Conservation (phyloP, 2,888 invertebrate species). For the Chrysomela aeneicollis region DNA sequence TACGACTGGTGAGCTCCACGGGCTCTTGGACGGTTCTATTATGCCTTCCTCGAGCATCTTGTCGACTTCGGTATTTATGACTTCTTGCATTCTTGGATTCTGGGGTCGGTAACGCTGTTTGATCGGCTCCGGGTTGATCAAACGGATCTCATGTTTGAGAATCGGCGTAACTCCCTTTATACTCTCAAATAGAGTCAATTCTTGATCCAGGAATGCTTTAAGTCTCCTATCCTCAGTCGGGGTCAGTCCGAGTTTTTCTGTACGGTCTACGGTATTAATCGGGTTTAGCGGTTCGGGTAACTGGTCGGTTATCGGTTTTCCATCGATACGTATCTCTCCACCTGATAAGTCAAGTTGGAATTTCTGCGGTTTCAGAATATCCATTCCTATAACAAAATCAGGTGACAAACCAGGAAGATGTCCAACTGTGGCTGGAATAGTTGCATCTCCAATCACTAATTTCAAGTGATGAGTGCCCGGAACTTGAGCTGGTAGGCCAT, state of each 20-base stretch:
- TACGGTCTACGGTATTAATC: background rate
- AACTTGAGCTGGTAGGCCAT: background rate
- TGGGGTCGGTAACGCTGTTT: slow-evolving; percentile 26
- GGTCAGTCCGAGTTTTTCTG: background rate
- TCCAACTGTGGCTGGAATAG: background rate
- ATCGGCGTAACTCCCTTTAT: slow-evolving; percentile 21
- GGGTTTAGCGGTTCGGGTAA: background rate
- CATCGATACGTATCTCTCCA: background rate
- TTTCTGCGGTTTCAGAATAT: background rate
- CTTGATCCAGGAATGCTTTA: background rate
- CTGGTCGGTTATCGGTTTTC: background rate
- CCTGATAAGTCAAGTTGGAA: background rate
- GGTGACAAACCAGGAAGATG: background rate
- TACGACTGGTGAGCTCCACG: slow-evolving; percentile 35
- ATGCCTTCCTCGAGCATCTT: slow-evolving; percentile 28
- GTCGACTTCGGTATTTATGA: slow-evolving; percentile 31
- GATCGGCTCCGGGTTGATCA: slow-evolving; percentile 20
- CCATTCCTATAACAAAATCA: slow-evolving; percentile 7
- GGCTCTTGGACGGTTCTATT: slow-evolving; percentile 34
- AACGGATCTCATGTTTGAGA: slow-evolving; percentile 19
- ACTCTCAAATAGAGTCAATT: background rate
- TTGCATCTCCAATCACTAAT: background rate
- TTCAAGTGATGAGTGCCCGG: background rate
- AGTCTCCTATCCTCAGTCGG: background rate
- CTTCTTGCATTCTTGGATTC: slow-evolving; percentile 26